These are phyloP conservation scores for Platycercus adscitus DNA, from an alignment of 2,113 vertebrate species.

Conservation along the genomic window DNA sequence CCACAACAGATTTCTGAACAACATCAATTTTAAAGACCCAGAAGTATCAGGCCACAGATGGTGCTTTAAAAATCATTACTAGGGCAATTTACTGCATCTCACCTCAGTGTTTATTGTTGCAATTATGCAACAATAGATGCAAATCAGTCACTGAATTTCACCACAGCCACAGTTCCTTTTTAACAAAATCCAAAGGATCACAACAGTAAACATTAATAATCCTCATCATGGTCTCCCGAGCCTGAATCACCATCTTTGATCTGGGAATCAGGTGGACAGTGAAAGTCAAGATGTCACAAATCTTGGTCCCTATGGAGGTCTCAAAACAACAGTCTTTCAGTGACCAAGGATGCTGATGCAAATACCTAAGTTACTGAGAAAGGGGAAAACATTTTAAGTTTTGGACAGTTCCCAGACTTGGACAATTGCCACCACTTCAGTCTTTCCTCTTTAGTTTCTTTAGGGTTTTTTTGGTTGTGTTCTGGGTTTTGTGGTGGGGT, in stretches of 20 bases:
- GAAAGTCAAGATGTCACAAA: not conserved
- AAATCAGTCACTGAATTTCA: not conserved
- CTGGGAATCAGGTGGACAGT: not conserved
- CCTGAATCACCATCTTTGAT: not conserved
- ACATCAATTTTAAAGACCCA: not conserved
- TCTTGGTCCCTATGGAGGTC: not conserved
- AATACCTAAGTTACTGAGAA: not conserved
- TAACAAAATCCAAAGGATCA: not conserved
- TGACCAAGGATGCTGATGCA: not conserved
- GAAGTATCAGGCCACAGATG: constrained; percentile 28
- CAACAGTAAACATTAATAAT: not conserved
- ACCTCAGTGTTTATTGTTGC: not conserved
- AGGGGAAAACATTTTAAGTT: not conserved
- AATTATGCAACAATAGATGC: not conserved
- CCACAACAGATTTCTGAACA: constrained; percentile 5
- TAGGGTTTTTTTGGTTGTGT: not conserved
- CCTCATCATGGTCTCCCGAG: not conserved
- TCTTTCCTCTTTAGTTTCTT: not conserved
- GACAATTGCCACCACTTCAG: not conserved
- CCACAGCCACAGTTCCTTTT: not conserved
- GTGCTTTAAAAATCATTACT: constrained; percentile 1
- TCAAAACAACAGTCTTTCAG: not conserved
- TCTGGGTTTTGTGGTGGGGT: not conserved
- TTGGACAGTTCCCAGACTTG: not conserved
- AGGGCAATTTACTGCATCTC: not conserved